Base-by-base conservation (phyloP, 1,140 invertebrate species). In the Geopemphigus sp. region DNA sequence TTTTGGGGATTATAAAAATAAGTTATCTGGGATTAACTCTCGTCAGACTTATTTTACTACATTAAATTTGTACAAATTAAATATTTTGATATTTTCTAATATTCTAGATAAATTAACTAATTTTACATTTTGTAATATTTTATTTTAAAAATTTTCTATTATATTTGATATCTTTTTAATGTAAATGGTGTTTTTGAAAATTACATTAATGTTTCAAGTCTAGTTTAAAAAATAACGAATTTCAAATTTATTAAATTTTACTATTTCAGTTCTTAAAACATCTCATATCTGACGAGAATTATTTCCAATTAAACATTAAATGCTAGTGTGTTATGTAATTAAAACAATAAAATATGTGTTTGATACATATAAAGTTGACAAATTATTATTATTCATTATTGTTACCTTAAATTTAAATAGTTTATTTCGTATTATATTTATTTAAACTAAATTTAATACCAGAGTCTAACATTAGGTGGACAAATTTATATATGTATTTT, bases 341-440 rank as follows among this genome's bases (percentile, higher is more conserved):
- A 39, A 32, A 50, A 57, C 59, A 39, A 57, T 59, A 45, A 24
- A 24, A 22, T 72, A 19, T 59, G 22, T 76, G 19, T 57, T n/a
- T 76, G 56, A 45, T 39, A 4, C 8, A 74, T 74, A 17, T 19
- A 32, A 57, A 74, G 70, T 74, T 76, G 72, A 76, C 29, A 57
- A 59, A 59, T 76, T 56, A 73, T 74, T 72, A 72, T 72, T 76
- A 59, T 76, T 76, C 72, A 74, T 57, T 74, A 74, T 74, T 59
- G 72, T 76, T 76, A 76, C 72, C 72, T 59, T 76, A 76, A 57
- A 76, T 59, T 56, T 76, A 59, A 76, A 76, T 76, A 76, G 29
- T 76, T 76, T 76, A 76, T 74, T 57, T 57, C 22, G 5, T 74
- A 39, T n/a, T 74, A 57, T 57, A 57, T 57, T 72, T 26, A 22